Evolutionary conservation across 2,797 vertebrate genomes (phyloP).

Genomic region (Gymnodraco acuticeps): DNA sequence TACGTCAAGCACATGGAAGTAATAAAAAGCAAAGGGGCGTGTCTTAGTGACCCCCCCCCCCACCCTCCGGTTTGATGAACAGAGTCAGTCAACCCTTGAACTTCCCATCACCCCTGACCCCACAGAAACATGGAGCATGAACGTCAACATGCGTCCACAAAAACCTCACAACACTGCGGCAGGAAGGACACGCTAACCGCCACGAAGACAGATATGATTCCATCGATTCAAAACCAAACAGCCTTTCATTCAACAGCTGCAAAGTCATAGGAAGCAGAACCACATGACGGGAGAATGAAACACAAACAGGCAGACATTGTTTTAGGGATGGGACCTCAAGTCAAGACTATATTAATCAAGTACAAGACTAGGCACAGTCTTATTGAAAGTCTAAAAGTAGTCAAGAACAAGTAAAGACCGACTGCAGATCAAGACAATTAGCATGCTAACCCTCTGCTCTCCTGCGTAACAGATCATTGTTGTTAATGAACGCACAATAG

Average conservation of each 20-base stretch:
- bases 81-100: slow-evolving; percentile 59
- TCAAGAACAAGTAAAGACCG: too few species aligned
- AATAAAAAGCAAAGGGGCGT: slow-evolving; percentile 48
- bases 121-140: slow-evolving; percentile 30
- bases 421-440: too few species aligned
- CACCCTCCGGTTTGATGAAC: slow-evolving; percentile 72
- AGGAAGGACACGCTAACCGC: not conserved
- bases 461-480: too few species aligned
- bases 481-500: too few species aligned
- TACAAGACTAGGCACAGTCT: too few species aligned
- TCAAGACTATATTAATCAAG: too few species aligned
- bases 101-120: slow-evolving; percentile 61
- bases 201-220: not conserved
- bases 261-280: not conserved
- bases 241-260: slow-evolving; percentile 1
- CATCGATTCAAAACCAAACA: not conserved
- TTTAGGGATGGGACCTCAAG: not conserved
- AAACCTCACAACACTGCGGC: slow-evolving; percentile 12
- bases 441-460: too few species aligned
- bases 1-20: slow-evolving; percentile 33
- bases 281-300: slow-evolving; percentile 5
- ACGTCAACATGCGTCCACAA: slow-evolving; percentile 19
- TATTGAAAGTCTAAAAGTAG: too few species aligned
- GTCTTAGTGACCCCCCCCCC: slow-evolving; percentile 37
- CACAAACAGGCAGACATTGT: not conserved